phyloP scores from a whole-genome alignment of 2,888 invertebrate genomes.

The Dugesia japonica region DNA sequence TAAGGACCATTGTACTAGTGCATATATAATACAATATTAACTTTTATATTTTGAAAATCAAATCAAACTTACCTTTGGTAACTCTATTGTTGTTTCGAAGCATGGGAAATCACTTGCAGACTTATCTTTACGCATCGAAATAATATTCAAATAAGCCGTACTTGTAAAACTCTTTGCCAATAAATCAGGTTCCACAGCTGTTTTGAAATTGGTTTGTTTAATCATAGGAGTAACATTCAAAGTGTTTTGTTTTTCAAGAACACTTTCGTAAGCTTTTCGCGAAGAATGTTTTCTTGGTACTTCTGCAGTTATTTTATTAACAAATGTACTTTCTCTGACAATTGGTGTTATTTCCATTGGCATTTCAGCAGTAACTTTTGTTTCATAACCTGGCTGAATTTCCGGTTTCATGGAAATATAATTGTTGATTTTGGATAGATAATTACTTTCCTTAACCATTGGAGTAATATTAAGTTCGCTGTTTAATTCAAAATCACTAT shows the following conservation, averaged over 20 bases:
- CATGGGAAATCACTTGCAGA: neutral
- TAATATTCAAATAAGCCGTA: neutral
- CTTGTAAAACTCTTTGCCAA: neutral
- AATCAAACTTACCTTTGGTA: neutral
- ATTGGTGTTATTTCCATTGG: neutral
- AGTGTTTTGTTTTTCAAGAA: neutral
- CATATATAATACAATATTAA: no score
- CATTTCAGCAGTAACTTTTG: neutral
- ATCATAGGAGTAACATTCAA: neutral
- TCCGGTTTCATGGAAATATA: neutral
- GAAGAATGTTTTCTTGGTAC: neutral
- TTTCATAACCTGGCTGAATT: neutral
- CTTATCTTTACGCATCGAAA: neutral
- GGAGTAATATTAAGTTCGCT: neutral
- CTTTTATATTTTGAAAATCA: no score
- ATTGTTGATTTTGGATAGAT: neutral
- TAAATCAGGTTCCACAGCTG: neutral
- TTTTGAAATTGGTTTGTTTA: neutral
- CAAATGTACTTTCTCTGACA: neutral
- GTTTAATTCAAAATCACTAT: constrained; percentile 11
- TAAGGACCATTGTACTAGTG: no score
- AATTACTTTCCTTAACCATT: neutral
- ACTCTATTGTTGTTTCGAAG: neutral
- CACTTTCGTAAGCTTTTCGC: neutral
- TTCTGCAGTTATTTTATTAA: neutral